A percentile compares a stretch with the other conserved stretches of the same genome.
Conservation (phyloP, 2,113 vertebrate species). For the Varanus salvator region DNA sequence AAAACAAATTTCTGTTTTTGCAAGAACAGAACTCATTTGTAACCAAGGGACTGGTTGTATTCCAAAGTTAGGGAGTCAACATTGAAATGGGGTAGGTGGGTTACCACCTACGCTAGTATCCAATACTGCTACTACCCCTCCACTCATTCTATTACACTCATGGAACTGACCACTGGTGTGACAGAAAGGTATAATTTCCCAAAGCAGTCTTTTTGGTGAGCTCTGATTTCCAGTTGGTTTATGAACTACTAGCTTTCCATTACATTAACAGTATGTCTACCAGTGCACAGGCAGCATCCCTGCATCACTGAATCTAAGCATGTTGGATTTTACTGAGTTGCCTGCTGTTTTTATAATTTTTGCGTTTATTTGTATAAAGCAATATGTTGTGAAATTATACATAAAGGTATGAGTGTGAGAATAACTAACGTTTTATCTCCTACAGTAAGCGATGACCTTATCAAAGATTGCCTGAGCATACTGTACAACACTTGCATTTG, state of each 20-base stretch:
- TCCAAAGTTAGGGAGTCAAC: not conserved
- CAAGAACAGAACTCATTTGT: no score
- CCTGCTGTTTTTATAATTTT: not conserved
- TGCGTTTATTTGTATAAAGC: not conserved
- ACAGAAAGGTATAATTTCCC: no score
- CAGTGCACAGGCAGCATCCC: no score
- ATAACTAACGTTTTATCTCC: constrained; percentile 53
- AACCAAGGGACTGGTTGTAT: not conserved
- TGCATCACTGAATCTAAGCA: not conserved
- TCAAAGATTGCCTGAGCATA: constrained; percentile 95
- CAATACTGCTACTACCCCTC: no score
- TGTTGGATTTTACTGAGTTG: not conserved
- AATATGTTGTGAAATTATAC: not conserved
- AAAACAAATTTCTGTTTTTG: no score
- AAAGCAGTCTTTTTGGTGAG: no score
- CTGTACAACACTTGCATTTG: constrained; percentile 97
- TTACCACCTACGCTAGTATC: not conserved
- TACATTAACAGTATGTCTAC: no score
- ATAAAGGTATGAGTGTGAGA: not conserved
- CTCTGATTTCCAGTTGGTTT: no score
- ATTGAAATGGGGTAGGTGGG: not conserved
- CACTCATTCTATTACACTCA: no score
- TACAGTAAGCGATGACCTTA: constrained; percentile 93
- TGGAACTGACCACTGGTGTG: no score
- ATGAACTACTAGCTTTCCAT: no score